Percentiles rank a stretch among this genome's conserved stretches.
Conservation (phyloP, 1,140 invertebrate species). For the Penaeus indicus region DNA sequence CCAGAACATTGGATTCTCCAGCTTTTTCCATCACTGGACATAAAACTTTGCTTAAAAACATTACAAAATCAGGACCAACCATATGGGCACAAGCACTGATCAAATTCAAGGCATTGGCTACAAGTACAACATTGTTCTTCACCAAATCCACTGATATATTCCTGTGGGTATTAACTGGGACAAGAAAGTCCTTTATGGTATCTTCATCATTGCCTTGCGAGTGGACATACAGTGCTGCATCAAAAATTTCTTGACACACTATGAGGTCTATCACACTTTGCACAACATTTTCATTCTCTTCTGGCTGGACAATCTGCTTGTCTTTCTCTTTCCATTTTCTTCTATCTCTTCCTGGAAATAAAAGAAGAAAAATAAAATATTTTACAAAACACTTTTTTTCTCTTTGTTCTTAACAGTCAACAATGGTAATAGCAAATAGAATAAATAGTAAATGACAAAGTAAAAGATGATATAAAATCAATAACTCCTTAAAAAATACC, state of each 20-base stretch:
- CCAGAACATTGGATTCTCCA: constrained; percentile 52
- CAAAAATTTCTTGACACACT: constrained; percentile 30
- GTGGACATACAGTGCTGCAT: neutral
- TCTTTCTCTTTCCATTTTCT: constrained; percentile 34
- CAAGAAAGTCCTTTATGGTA: neutral
- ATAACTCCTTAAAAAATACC: too few species aligned
- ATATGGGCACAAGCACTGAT: constrained; percentile 43
- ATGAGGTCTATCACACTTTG: constrained; percentile 30
- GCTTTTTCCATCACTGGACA: constrained; percentile 56
- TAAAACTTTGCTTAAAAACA: constrained; percentile 52
- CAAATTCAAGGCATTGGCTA: constrained; percentile 39
- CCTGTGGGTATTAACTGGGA: constrained; percentile 30
- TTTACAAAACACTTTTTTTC: too few species aligned
- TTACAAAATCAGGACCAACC: constrained; percentile 43
- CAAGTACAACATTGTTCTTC: constrained; percentile 50
- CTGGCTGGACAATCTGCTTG: neutral
- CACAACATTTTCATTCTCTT: constrained; percentile 31
- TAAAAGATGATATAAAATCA: too few species aligned
- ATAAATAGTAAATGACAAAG: too few species aligned
- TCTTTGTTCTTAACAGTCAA: too few species aligned
- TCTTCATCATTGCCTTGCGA: neutral
- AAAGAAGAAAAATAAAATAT: too few species aligned
- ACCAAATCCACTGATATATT: constrained; percentile 34
- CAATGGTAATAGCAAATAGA: too few species aligned
- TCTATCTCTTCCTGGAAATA: constrained; percentile 21